Evolutionary conservation across 2,113 vertebrate genomes (phyloP), one percentile per base, ranked within the genome.

Genomic region (Amblyopsis rosae): DNA sequence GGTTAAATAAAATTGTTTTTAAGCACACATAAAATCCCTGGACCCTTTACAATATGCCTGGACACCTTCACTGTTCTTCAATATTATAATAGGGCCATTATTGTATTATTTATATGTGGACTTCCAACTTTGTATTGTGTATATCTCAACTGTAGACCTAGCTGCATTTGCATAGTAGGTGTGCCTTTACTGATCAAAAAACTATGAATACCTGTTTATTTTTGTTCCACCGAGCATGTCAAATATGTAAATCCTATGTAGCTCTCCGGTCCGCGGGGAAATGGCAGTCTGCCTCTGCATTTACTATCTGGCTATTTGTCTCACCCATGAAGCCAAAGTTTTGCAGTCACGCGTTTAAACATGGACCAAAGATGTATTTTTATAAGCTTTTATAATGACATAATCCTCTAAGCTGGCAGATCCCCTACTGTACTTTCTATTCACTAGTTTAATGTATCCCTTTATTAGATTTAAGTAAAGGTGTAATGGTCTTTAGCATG

Each of bases 321-420:
- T 50, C 15, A 79, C 49, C 73, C 73, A 64, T 73, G 59, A 82
- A 84, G 77, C 86, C 75, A 87, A 88, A 85, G 78, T 81, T 76
- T 82, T 10, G 33, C 75, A 73, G 80, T 82, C 57, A 33, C 72
- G 72, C 68, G 65, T 87, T 90, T 81, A 70, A 81, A 54, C 61
- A 79, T 17, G 90, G 88, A 92, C 90, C 90, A 92, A 91, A 90
- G 88, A 89, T 73, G 12, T 73, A 73, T 67, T 4, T 75, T 41
- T 46, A 79, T 73, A 79, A 79, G 62, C 77, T 85, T 89, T 89
- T 82, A 67, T 64, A 13, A 68, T 63, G 46, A 84, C 72, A 65
- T 68, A 2, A 67, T 66, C 70, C 65, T 71, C 66, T 61, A 82
- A 72, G 63, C 69, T 62, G 68, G 80, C 67, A 69, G 66, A 72